Evolutionary conservation across 2,113 vertebrate genomes (phyloP).

Genomic region (Morone chrysops): DNA sequence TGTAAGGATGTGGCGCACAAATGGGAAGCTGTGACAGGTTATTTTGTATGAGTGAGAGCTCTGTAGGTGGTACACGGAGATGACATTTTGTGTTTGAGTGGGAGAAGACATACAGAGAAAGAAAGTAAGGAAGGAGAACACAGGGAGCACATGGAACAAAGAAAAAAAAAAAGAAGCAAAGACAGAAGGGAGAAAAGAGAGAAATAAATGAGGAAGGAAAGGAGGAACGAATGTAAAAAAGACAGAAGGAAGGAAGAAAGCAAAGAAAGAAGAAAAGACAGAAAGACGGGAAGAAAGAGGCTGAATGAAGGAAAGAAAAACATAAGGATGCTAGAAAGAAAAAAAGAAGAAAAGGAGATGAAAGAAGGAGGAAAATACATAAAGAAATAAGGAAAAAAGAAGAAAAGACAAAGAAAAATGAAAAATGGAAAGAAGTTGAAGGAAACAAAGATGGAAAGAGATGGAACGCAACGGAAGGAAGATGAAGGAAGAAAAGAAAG

Average conservation of each 20-base stretch:
- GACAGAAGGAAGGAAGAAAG: neutral
- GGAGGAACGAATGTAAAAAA: neutral
- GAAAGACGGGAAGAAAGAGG: neutral
- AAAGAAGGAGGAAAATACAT: accelerated
- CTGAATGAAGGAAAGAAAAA: too few relatives aligned
- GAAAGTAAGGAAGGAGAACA: neutral
- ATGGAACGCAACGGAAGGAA: neutral
- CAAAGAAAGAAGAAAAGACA: accelerated
- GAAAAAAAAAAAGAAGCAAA: neutral
- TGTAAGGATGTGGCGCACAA: constrained; percentile 35
- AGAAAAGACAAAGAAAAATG: neutral
- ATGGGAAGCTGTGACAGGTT: constrained; percentile 60
- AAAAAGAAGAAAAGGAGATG: neutral
- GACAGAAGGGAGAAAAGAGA: neutral
- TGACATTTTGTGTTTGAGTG: constrained; percentile 46
- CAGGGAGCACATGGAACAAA: neutral
- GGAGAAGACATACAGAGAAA: neutral
- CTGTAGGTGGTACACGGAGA: neutral
- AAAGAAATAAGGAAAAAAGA: too few relatives aligned
- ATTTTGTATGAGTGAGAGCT: constrained; percentile 57
- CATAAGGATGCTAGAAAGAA: neutral
- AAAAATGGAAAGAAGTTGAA: neutral
- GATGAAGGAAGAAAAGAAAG: neutral
- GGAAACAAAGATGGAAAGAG: neutral
- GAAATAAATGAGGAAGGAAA: neutral